phyloP scores from a whole-genome alignment of 2,888 invertebrate species.

The Tipula confusa region DNA sequence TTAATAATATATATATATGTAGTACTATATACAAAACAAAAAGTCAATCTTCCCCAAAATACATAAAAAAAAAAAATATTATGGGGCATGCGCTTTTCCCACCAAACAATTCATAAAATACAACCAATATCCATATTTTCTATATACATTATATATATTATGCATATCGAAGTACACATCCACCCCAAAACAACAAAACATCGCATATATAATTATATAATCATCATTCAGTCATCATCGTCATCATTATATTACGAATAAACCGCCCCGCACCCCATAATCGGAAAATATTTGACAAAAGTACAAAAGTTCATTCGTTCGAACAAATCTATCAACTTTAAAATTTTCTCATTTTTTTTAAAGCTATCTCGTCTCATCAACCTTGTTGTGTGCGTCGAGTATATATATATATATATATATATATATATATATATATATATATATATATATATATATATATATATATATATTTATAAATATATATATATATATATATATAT shows the following conservation, averaged over 20 bases:
- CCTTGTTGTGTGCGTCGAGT: neutral
- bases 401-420: neutral
- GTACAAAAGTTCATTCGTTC: neutral
- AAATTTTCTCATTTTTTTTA: neutral
- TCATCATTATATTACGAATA: neutral
- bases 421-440: neutral
- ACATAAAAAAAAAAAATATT: neutral
- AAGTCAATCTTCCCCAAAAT: constrained; percentile 12
- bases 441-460: neutral
- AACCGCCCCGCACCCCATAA: neutral
- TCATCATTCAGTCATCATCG: constrained; percentile 3
- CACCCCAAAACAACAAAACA: neutral
- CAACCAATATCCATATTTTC: constrained; percentile 12
- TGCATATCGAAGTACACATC: neutral
- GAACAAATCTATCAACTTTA: constrained; percentile 20
- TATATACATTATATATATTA: too few species aligned
- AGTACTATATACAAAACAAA: neutral
- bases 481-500: neutral
- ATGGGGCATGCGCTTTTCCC: neutral
- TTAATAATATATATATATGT: neutral
- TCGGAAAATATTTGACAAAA: neutral
- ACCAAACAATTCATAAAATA: neutral
- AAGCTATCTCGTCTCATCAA: constrained; percentile 14
- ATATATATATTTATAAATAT: neutral
- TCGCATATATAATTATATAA: neutral